phyloP scores from a whole-genome alignment of 23 tunicate genomes.

The Botrylloides violaceus region DNA sequence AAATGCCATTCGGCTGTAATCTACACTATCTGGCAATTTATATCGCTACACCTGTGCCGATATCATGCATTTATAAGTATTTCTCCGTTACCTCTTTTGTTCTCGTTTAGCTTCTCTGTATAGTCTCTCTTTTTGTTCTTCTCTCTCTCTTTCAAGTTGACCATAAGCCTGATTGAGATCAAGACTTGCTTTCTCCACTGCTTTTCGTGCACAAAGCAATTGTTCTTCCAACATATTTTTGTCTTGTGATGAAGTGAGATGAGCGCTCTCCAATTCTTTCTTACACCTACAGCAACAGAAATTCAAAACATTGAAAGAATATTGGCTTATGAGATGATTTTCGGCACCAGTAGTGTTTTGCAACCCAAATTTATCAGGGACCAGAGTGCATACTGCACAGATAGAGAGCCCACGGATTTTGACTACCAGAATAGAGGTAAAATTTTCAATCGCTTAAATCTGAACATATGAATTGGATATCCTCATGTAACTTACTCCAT shows the following conservation, averaged over 20 bases:
- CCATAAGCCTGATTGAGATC: constrained; percentile 36
- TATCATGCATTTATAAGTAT: too few relatives aligned
- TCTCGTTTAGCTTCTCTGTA: constrained; percentile 50
- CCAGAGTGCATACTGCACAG: too few relatives aligned
- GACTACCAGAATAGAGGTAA: too few relatives aligned
- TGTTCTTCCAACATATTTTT: constrained; percentile 44
- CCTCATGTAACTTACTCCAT: not conserved
- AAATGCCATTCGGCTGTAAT: too few relatives aligned
- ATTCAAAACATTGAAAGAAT: not conserved
- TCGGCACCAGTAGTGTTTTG: too few relatives aligned
- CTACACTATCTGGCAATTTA: too few relatives aligned
- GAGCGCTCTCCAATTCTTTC: constrained; percentile 5
- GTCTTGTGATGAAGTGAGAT: constrained; percentile 42
- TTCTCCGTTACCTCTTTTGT: constrained; percentile 59
- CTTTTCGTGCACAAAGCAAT: constrained; percentile 49
- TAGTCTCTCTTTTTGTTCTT: constrained; percentile 54
- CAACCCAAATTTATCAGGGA: too few relatives aligned
- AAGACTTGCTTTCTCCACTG: constrained; percentile 41
- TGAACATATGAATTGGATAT: not conserved
- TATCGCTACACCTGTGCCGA: too few relatives aligned
- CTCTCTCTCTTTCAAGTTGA: constrained; percentile 58
- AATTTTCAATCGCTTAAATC: too few relatives aligned
- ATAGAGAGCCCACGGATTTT: not conserved
- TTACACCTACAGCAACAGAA: constrained; percentile 5
- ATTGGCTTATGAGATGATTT: not conserved